Evolutionary conservation across 1,140 invertebrate genomes (phyloP).

Genomic region (Meloidogyne hapla): DNA sequence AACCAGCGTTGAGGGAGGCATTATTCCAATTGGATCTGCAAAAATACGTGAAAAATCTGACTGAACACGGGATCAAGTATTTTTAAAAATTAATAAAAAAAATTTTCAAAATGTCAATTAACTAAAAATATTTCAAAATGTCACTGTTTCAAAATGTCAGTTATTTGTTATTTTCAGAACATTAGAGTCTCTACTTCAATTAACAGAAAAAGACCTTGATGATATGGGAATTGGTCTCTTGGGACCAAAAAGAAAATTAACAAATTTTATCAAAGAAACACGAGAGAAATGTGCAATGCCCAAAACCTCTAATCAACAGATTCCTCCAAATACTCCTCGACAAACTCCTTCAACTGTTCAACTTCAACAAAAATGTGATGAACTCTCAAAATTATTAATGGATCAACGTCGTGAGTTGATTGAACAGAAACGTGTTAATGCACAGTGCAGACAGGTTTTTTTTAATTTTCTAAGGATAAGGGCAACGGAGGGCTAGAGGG

Average conservation of each 20-base stretch:
- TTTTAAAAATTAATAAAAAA: background rate
- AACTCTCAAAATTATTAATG: slow-evolving; percentile 15
- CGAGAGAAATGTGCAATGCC: background rate
- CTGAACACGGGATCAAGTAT: slow-evolving; percentile 6
- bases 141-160: too few relatives aligned
- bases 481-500: too few relatives aligned
- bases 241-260: slow-evolving; percentile 24
- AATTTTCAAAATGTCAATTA: background rate
- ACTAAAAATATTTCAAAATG: slow-evolving; percentile 14
- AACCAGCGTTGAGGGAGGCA: background rate
- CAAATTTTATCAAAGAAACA: slow-evolving; percentile 22
- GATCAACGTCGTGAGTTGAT: slow-evolving; percentile 19
- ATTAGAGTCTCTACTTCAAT: slow-evolving; percentile 15
- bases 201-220: slow-evolving; percentile 19
- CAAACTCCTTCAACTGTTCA: slow-evolving; percentile 13
- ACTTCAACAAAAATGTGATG: slow-evolving; percentile 15
- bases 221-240: slow-evolving; percentile 17
- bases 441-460: slow-evolving; percentile 18
- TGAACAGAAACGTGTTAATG: slow-evolving; percentile 17
- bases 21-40: slow-evolving; percentile 20
- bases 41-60: slow-evolving; percentile 23
- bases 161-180: slow-evolving; percentile 4
- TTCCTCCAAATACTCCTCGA: background rate
- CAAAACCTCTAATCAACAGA: background rate
- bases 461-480: background rate